Conservation (phyloP, 2,888 invertebrate genomes). For the Rotaria socialis region DNA sequence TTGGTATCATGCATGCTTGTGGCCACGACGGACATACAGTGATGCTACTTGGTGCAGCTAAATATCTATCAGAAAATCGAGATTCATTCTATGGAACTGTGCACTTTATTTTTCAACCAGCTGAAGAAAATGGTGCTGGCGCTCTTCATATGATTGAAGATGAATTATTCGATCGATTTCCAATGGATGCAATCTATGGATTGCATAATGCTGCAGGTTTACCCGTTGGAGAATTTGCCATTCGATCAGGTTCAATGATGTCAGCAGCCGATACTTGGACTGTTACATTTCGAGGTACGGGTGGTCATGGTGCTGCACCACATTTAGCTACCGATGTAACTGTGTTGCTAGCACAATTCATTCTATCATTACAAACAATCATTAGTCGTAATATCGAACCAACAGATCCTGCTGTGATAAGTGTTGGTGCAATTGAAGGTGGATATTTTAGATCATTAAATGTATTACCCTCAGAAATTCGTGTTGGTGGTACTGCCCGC, state of each 20-base stretch:
- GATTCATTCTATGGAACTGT: not conserved
- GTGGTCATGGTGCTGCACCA: slow-evolving; percentile 1
- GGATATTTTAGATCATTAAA: not conserved
- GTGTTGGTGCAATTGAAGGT: not conserved
- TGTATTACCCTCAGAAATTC: not conserved
- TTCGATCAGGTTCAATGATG: not conserved
- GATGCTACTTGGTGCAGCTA: not conserved
- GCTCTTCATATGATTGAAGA: not conserved
- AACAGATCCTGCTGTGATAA: not conserved
- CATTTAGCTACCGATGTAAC: not conserved
- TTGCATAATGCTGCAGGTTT: not conserved
- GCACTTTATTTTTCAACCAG: not conserved
- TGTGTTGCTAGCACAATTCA: not conserved
- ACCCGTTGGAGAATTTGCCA: not conserved
- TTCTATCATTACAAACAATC: not conserved
- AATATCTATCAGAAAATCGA: not conserved
- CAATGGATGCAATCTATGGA: not conserved
- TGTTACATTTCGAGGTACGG: not conserved
- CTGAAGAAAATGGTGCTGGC: not conserved
- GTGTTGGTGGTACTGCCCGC: not conserved
- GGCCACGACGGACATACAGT: not conserved
- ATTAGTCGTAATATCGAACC: not conserved
- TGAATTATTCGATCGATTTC: not conserved
- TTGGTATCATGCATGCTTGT: not conserved
- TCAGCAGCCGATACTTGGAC: not conserved